These are phyloP conservation scores for Ictidomys tridecemlineatus DNA, from an alignment of 2,113 vertebrate species.

Conservation along the genomic window DNA sequence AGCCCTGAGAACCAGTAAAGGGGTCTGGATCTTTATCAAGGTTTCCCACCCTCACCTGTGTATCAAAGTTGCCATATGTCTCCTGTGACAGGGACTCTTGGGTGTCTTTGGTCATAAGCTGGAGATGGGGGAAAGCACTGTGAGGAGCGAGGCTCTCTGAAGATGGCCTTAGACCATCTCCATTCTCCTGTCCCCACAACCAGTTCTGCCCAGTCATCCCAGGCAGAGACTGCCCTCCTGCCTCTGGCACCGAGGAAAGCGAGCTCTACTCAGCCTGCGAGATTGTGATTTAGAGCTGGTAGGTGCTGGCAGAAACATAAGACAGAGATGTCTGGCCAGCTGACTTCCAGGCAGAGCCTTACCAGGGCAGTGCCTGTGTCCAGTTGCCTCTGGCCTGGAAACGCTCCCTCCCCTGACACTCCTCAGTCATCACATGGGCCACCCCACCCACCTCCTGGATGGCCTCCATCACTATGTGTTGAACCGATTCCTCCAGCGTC, in stretches of 20 bases:
- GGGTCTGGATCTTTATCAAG: background rate
- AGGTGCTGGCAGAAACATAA: slow-evolving; percentile 52
- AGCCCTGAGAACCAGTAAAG: background rate
- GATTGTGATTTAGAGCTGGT: background rate
- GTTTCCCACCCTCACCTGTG: slow-evolving; percentile 88
- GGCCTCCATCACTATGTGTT: slow-evolving; percentile 96
- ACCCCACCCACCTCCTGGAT: slow-evolving; percentile 93
- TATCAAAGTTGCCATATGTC: slow-evolving; percentile 93
- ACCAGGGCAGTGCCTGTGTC: background rate
- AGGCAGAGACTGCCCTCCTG: background rate
- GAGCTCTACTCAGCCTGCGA: background rate
- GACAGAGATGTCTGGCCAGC: slow-evolving; percentile 23
- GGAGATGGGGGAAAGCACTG: background rate
- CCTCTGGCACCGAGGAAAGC: background rate
- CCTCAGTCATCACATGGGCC: background rate
- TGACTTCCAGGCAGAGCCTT: slow-evolving; percentile 29
- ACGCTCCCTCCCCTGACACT: background rate
- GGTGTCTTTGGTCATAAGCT: slow-evolving; percentile 93
- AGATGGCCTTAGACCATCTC: background rate
- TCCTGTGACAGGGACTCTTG: slow-evolving; percentile 89
- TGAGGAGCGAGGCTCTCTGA: slow-evolving; percentile 18
- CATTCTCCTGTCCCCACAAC: background rate
- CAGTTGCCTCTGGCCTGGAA: background rate
- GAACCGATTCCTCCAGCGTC: slow-evolving; percentile 95
- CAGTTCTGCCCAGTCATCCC: background rate